Evolutionary conservation across 1,140 invertebrate species (phyloP), one percentile per base, ranked within the genome.

Genomic region (Gonatopus flavifemur): DNA sequence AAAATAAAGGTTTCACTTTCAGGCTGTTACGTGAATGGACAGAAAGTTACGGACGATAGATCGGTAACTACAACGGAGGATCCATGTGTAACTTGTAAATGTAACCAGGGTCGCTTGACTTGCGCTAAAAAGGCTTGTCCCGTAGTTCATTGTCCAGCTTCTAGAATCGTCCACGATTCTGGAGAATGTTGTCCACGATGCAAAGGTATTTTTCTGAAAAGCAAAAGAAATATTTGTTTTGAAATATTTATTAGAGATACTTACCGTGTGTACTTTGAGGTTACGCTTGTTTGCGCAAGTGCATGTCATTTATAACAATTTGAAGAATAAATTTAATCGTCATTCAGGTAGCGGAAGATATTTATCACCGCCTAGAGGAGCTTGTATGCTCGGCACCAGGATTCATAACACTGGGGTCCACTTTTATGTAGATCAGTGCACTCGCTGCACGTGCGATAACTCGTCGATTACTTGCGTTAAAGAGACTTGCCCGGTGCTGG

Each of bases 161-260:
- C 80, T 6, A 84, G 85, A 43, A 87, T 89, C 56, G 75, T 82
- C 18, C 81, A 83, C 28, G 79, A 81, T 19, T 79, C 84, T 1
- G 88, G 88, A 2, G 86, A 91, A 59, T 96, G 94, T 69, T 96
- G 94, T 73, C 91, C 92, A 0, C 75, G 80, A 38, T 96, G 93
- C 66, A 82, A 80, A 54, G 88, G 88, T 80, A 30, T 28, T 10
- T 80, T 41, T 76, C 75, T 57, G 78, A 80, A 82, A 70, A 75
- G 69, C 72, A 20, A 21, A 4, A n/a, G 20, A 28, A 32, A 52
- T 40, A n/a, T n/a, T n/a, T n/a, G n/a, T n/a, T n/a, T n/a, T n/a
- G n/a, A 16, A 12, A 42, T 21, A 22, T 37, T 9, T 31, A 35
- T 31, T 36, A 12, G 7, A 52, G 9, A 19, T 33, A 33, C 10